A percentile compares a stretch with the other conserved stretches of the same genome.
Conservation (phyloP, 2,113 vertebrate genomes). For the Catharus minimus region DNA sequence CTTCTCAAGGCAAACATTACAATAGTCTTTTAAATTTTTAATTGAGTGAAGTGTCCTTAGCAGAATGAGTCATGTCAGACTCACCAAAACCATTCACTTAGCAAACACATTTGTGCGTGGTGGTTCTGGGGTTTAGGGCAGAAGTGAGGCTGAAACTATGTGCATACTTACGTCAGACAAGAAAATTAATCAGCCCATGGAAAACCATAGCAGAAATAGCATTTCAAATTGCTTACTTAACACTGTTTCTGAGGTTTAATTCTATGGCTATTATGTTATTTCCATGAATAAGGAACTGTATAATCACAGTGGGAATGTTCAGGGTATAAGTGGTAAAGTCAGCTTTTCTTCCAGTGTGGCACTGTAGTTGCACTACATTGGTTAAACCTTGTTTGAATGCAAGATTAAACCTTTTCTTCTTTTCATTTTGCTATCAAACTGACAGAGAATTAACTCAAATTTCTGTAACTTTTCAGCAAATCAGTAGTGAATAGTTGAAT, state of each 20-base stretch:
- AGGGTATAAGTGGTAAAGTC: neutral
- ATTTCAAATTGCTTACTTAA: neutral
- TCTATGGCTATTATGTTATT: neutral
- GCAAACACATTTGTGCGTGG: neutral
- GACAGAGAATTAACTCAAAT: neutral
- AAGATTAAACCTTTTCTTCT: neutral
- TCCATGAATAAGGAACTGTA: neutral
- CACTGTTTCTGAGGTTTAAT: neutral
- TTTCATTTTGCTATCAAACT: neutral
- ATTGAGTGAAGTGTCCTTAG: neutral
- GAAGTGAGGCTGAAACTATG: neutral
- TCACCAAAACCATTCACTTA: neutral
- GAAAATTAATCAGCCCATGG: neutral
- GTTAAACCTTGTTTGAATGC: neutral
- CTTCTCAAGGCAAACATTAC: neutral
- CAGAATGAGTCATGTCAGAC: neutral
- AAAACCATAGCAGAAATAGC: neutral
- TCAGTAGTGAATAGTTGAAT: neutral
- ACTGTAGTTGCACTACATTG: rapidly evolving
- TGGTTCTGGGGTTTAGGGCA: neutral
- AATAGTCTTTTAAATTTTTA: neutral
- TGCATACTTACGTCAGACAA: neutral
- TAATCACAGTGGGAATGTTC: neutral
- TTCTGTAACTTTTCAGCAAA: neutral
- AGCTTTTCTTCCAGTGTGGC: neutral